Evolutionary conservation across 2,888 invertebrate species (phyloP).

Genomic region (Andrena hattorfiana): DNA sequence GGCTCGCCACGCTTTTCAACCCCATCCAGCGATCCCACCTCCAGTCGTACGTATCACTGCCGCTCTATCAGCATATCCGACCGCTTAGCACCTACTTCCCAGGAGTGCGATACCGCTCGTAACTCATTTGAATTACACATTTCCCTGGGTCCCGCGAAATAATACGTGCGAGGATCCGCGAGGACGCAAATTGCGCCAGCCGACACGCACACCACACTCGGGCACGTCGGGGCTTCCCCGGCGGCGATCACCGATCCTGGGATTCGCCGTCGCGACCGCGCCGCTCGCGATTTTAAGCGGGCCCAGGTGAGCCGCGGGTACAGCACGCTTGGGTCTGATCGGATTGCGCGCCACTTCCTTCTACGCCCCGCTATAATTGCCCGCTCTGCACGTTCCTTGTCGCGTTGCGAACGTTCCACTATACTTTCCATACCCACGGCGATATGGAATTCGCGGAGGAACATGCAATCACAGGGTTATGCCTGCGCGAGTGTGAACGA

Average conservation of each 20-base stretch:
- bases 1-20: constrained; percentile 66
- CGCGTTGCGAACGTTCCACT: too few relatives aligned
- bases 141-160: constrained; percentile 80
- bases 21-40: constrained; percentile 78
- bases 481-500: too few relatives aligned
- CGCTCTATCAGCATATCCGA: constrained; percentile 84
- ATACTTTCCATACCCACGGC: too few relatives aligned
- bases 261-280: too few relatives aligned
- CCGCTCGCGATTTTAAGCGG: constrained; percentile 53
- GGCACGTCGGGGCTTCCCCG: constrained; percentile 32
- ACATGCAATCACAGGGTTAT: too few relatives aligned
- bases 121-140: constrained; percentile 85
- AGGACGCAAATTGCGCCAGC: constrained; percentile 62
- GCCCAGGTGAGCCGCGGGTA: constrained; percentile 43
- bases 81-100: constrained; percentile 85
- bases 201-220: constrained; percentile 12
- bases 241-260: constrained; percentile 63
- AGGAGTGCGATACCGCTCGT: constrained; percentile 84
- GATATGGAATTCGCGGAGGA: too few relatives aligned
- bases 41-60: constrained; percentile 76
- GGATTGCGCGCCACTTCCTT: constrained; percentile 41
- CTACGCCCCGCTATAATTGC: constrained; percentile 7
- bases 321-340: constrained; percentile 60
- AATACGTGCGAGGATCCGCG: constrained; percentile 71
- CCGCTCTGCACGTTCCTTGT: neutral